Conservation (phyloP, 2,888 invertebrate species). For the Penaeus monodon region DNA sequence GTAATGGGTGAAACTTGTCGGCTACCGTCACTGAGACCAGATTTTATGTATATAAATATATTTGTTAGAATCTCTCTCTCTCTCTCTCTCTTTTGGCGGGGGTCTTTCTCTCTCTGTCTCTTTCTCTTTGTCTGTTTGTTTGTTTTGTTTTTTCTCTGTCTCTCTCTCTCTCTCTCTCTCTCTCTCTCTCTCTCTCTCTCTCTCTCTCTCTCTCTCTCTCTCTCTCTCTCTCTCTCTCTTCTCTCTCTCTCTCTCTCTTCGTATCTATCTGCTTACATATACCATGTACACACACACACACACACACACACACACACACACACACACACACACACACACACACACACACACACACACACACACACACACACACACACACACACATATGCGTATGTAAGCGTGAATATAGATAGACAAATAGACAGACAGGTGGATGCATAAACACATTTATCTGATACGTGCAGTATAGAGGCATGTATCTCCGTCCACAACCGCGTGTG, state of each 20-base stretch:
- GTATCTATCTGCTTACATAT: not conserved
- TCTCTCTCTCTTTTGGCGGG: too few species aligned
- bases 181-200: too few species aligned
- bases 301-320: not conserved
- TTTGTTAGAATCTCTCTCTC: too few species aligned
- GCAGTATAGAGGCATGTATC: too few species aligned
- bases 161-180: too few species aligned
- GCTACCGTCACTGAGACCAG: not conserved
- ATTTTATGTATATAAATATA: too few species aligned
- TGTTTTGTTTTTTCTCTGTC: too few species aligned
- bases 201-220: too few species aligned
- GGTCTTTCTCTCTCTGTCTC: too few species aligned
- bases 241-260: not conserved
- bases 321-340: not conserved
- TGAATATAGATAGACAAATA: not conserved
- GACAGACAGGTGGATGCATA: not conserved
- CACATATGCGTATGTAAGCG: not conserved
- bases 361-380: not conserved
- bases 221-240: too few species aligned
- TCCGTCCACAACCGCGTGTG: too few species aligned
- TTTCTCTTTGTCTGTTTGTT: too few species aligned
- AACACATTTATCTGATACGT: not conserved
- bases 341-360: not conserved
- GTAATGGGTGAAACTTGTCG: slow-evolving; percentile 40
- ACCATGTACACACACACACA: not conserved